Conservation (phyloP, 2,113 vertebrate genomes). For the Odocoileus virginianus region DNA sequence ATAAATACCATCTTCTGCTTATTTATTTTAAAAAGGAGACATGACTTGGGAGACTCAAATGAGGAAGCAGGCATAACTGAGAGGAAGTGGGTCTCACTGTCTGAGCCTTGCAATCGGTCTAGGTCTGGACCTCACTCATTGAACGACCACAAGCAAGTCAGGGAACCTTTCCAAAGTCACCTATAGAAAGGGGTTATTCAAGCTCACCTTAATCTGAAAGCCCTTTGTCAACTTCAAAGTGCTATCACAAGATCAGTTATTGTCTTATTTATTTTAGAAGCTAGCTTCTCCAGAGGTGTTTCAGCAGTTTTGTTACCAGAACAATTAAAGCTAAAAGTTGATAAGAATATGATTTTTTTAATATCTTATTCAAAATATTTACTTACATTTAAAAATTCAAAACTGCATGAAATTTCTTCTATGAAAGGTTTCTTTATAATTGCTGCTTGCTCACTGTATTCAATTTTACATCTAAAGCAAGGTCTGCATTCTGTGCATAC, state of each 20-base stretch:
- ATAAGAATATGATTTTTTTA: not conserved
- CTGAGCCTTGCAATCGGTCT: rapidly evolving
- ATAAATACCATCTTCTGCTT: not conserved
- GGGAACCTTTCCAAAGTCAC: not conserved
- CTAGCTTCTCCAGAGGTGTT: not conserved
- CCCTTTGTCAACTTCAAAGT: not conserved
- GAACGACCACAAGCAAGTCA: not conserved
- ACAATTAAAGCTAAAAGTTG: not conserved
- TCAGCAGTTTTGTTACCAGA: not conserved
- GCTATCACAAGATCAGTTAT: not conserved
- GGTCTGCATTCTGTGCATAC: not conserved
- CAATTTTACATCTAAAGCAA: not conserved
- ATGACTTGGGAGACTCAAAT: not conserved
- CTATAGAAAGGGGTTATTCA: not conserved
- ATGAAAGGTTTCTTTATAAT: not conserved
- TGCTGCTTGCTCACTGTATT: not conserved
- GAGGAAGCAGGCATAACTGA: not conserved
- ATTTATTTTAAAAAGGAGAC: not conserved
- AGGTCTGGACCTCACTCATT: not conserved
- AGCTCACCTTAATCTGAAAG: not conserved
- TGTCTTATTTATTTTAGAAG: not conserved
- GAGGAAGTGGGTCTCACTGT: not conserved
- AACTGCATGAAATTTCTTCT: not conserved
- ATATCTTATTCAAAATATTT: conserved; percentile 12
- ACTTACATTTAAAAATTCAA: not conserved